Evolutionary conservation across 2,797 vertebrate species (phyloP).

Genomic region (Chrysocyon brachyurus): DNA sequence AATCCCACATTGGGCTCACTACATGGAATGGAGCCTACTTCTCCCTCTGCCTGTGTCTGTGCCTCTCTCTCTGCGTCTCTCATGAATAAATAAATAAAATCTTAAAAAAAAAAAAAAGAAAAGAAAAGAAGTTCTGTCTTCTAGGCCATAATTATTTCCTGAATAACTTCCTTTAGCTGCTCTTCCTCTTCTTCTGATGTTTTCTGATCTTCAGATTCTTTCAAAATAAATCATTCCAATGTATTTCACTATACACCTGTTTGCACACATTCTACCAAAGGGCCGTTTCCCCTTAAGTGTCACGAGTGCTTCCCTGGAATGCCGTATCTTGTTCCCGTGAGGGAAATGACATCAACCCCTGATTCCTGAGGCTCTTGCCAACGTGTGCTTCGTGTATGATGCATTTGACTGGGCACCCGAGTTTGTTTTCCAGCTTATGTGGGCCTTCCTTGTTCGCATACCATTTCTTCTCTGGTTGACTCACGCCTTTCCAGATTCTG

Average conservation of each 20-base stretch:
- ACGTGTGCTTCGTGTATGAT: background rate
- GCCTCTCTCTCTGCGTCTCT: no score
- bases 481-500: background rate
- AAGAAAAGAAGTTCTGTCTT: background rate
- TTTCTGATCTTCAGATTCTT: conserved; percentile 60
- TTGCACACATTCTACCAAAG: background rate
- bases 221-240: background rate
- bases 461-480: background rate
- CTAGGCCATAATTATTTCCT: background rate
- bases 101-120: no score
- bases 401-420: background rate
- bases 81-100: no score
- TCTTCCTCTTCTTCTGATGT: background rate
- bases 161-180: background rate
- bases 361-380: background rate
- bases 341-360: background rate
- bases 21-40: no score
- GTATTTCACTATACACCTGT: conserved; percentile 17
- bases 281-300: conserved; percentile 20
- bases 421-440: background rate
- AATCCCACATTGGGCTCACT: no score
- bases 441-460: background rate
- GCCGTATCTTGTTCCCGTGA: background rate
- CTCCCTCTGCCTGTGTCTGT: no score
- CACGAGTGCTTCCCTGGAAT: background rate